Evolutionary conservation across 2,113 vertebrate species (phyloP).

Genomic region (Nibea albiflora): DNA sequence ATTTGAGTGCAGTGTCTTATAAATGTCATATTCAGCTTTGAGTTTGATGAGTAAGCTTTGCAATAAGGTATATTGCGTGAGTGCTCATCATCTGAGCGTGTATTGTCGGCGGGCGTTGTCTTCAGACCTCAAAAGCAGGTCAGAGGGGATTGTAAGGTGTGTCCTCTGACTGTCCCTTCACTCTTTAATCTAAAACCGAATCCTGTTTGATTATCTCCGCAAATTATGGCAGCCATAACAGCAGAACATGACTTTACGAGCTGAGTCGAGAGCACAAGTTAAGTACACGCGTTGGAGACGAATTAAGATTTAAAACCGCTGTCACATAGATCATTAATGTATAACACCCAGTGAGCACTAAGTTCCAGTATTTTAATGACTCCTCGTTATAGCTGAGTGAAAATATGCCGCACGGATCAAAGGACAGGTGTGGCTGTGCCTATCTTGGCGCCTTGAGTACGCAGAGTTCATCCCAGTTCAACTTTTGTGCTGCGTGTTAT

Average conservation of each 20-base stretch:
- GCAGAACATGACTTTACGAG: neutral
- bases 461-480: constrained; percentile 48
- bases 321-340: neutral
- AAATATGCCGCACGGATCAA: constrained; percentile 32
- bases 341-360: neutral
- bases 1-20: neutral
- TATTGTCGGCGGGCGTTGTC: neutral
- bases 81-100: neutral
- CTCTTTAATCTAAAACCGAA: neutral
- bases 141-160: neutral
- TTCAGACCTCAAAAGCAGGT: neutral
- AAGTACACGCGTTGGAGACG: neutral
- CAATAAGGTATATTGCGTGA: neutral
- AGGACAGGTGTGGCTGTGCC: constrained; percentile 33
- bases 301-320: neutral
- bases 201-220: neutral
- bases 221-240: neutral
- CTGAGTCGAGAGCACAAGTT: neutral
- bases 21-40: neutral
- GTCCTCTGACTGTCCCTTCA: neutral
- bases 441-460: neutral
- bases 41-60: neutral
- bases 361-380: neutral
- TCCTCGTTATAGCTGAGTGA: neutral
- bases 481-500: constrained; percentile 25